Evolutionary conservation across 2,113 vertebrate genomes (phyloP), one percentile per base, ranked within the genome.

Genomic region (Gavialis gangeticus): DNA sequence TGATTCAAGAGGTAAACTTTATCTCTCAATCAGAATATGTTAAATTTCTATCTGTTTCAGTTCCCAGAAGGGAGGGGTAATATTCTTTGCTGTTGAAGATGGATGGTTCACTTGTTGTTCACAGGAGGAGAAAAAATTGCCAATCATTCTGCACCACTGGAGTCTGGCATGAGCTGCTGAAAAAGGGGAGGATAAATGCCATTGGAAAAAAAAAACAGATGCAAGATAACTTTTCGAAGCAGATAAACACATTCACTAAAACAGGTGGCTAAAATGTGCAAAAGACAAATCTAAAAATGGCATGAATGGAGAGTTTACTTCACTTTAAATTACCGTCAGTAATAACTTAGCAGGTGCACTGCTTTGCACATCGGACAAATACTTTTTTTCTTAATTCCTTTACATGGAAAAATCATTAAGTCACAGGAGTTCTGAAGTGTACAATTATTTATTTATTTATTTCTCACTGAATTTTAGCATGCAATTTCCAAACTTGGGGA

Each of bases 121-220:
- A 94, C 94, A 95, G 96, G 90, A 96, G 93, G 95, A 95, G 94
- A 94, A 95, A 94, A 94, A 92, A 97, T 75, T 96, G 93, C 93
- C 88, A 95, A 93, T 96, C 96, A 92, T 96, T 97, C 91, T 97
- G 95, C 96, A 93, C 94, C 94, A 91, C 87, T 96, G 96, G 95
- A 96, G 87, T 87, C 90, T 96, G 93, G 84, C 92, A 46, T 22
- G 87, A 91, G 90, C 87, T n/a, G 85, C 95, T 84, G 91, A 92
- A 90, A 56, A 46, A 94, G 85, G 88, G 77, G 79, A 96, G 87
- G 82, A 96, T 92, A 94, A 95, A 95, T 86, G 80, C 80, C 78
- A 71, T 84, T 75, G 91, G 87, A 22, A 81, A 92, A 67, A 90
- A 85, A 92, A 46, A 84, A 58, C 88, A 94, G 90, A 92, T 89